Conservation (phyloP, 1,140 invertebrate species). For the Neuroterus valhalla region DNA sequence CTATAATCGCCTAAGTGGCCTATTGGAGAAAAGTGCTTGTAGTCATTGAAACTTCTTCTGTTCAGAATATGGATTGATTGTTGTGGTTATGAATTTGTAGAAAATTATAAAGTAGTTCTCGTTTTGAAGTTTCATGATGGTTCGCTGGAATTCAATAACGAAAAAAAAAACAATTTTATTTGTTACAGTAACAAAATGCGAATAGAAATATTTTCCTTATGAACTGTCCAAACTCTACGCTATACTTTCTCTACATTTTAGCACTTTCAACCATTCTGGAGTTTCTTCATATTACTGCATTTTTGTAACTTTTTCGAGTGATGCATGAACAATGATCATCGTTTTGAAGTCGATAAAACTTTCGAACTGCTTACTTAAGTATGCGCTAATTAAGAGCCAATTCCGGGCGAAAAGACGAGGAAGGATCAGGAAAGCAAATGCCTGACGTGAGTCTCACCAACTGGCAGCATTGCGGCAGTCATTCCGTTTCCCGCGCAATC, state of each 20-base stretch:
- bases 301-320: too few relatives aligned
- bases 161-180: too few relatives aligned
- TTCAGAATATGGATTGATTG: neutral
- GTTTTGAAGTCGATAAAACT: conserved; percentile 24
- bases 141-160: too few relatives aligned
- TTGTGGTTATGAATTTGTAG: conserved; percentile 4
- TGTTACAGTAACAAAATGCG: too few relatives aligned
- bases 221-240: too few relatives aligned
- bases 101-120: neutral
- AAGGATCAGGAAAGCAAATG: conserved; percentile 59
- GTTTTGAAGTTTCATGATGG: neutral
- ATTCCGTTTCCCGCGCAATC: conserved; percentile 68
- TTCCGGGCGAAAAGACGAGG: conserved; percentile 48
- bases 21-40: conserved; percentile 1
- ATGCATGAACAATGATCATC: neutral
- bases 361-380: conserved; percentile 71
- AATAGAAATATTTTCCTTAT: too few relatives aligned
- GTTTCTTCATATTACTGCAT: too few relatives aligned
- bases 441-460: conserved; percentile 56
- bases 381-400: conserved; percentile 71
- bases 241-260: too few relatives aligned
- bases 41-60: conserved; percentile 24
- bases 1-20: conserved; percentile 16
- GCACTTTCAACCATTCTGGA: too few relatives aligned
- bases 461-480: conserved; percentile 52